Percentiles rank a stretch among this genome's conserved stretches.
Conservation (phyloP, 2,113 vertebrate species). For the Entomyzon cyanotis region DNA sequence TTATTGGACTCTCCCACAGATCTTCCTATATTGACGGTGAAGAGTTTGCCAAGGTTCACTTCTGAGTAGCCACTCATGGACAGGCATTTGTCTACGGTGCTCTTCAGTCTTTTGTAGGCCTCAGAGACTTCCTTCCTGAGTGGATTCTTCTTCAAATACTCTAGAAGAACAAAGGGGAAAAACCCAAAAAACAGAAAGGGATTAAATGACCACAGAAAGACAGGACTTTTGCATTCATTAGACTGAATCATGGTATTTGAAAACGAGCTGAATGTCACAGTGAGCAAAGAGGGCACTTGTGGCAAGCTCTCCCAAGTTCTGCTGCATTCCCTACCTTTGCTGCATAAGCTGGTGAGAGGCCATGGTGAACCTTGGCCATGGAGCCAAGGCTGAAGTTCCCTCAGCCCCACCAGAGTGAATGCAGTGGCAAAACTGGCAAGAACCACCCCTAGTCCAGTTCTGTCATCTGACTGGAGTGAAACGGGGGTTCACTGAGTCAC, state of each 20-base stretch:
- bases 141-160: conserved; percentile 51
- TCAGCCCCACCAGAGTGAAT: accelerated
- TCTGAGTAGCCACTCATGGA: conserved; percentile 88
- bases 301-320: background rate
- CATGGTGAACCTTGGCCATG: background rate
- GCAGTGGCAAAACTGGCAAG: background rate
- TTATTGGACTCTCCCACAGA: conserved; percentile 8
- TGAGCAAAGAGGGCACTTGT: background rate
- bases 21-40: conserved; percentile 56
- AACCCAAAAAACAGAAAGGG: background rate
- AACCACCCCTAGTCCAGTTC: background rate
- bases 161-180: conserved; percentile 52
- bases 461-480: background rate
- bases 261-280: accelerated
- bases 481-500: background rate
- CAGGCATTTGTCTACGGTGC: conserved; percentile 83
- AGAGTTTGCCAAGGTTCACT: conserved; percentile 93
- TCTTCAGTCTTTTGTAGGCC: conserved; percentile 85
- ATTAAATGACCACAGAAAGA: background rate
- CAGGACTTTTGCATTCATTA: background rate
- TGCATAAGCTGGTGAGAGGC: background rate
- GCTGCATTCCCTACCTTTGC: background rate
- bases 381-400: background rate
- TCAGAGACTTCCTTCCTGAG: conserved; percentile 35
- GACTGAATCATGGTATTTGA: background rate